A percentile compares a stretch with the other conserved stretches of the same genome.
phyloP scores from a whole-genome alignment of 2,113 vertebrate species.

The Electrona antarctica region DNA sequence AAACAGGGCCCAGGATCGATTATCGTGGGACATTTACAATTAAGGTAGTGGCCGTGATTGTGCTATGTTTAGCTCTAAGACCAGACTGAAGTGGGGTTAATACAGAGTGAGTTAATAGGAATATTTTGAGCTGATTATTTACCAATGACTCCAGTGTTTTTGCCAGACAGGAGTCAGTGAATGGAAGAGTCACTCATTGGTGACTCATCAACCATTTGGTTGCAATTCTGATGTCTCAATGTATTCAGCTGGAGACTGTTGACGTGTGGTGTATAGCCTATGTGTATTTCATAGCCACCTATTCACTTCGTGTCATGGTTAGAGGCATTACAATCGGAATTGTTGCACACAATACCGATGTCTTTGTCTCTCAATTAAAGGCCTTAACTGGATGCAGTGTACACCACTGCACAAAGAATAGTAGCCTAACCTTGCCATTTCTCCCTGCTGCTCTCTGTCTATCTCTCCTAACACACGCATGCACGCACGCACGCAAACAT shows the following conservation, averaged over 20 bases:
- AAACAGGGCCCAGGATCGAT: too few relatives aligned
- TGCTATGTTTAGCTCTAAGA: too few relatives aligned
- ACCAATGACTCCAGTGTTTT: too few relatives aligned
- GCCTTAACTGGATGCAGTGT: neutral
- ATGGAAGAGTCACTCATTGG: neutral
- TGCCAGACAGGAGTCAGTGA: neutral
- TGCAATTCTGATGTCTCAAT: neutral
- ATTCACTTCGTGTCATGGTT: slow-evolving; percentile 15
- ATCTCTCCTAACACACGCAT: neutral
- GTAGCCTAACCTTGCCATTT: neutral
- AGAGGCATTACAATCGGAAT: neutral
- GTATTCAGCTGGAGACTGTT: slow-evolving; percentile 6
- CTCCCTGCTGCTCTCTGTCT: too few relatives aligned
- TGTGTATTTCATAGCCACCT: neutral
- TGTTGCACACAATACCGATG: neutral
- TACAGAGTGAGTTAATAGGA: too few relatives aligned
- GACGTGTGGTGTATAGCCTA: neutral
- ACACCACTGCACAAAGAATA: neutral
- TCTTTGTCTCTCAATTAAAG: slow-evolving; percentile 31
- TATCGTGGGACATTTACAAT: too few relatives aligned
- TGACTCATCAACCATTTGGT: slow-evolving; percentile 27
- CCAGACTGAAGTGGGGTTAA: too few relatives aligned
- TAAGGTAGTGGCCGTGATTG: too few relatives aligned
- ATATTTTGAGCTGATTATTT: too few relatives aligned
- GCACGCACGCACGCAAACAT: neutral